Base-by-base conservation (phyloP, 2,888 invertebrate genomes). In the Chrysolina haemoptera region DNA sequence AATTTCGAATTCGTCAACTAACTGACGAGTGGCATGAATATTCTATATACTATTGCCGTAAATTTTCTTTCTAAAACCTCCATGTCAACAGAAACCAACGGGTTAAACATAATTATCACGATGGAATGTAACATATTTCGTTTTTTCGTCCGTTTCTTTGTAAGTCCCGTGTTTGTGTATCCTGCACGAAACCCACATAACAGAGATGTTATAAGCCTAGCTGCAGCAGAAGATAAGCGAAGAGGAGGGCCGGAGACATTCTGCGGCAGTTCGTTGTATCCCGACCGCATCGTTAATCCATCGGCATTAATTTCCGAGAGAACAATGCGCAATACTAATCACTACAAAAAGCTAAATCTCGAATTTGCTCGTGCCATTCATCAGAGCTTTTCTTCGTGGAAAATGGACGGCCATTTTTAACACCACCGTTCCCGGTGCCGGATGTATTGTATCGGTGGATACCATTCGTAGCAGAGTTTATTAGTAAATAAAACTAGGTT, bases 221-320 rank as follows among this genome's bases (percentile, higher is more conserved):
- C 67, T 67, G 67, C 67, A 53, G 35, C 35, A 22, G 40, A 50
- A 53, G 67, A 67, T 67, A 67, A 67, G 67, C 53, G 67, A 67
- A 48, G 66, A 40, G 66, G 12, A 50, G 27, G 14, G 50, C 50
- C 27, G 14, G 64, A 18, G 53, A 55, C 50, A 50, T 53, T 73
- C 71, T 79, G 77, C 79, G 76, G 79, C 76, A 76, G 68, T 73
- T 71, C 62, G 77, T 74, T 75, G 74, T 71, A 63, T 70, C 62
- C 71, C 73, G 76, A 78, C 81, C 81, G 81, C 82, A 80, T 78
- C 78, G 78, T 76, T 79, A 81, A 82, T 81, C 81, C 80, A 80
- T 76, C 73, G 82, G 77, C 80, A 80, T 81, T 82, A 80, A 82
- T 80, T 79, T 77, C 76, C 68, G 76, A 74, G 59, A 59, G 73